Evolutionary conservation across 2,797 vertebrate genomes (phyloP).

Genomic region (Decapterus maruadsi): DNA sequence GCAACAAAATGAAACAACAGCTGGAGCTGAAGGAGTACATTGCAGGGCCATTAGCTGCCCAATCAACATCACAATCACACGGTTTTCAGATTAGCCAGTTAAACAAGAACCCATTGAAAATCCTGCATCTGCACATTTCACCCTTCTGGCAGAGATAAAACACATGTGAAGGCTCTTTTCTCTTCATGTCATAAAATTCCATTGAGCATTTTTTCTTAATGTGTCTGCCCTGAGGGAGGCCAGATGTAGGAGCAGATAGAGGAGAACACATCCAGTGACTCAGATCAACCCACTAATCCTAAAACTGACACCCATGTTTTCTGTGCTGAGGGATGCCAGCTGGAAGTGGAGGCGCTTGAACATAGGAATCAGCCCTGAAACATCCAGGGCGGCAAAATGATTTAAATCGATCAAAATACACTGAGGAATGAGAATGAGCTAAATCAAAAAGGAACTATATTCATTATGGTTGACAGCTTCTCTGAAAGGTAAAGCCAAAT

Average conservation of each 20-base stretch:
- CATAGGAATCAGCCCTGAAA: slow-evolving; percentile 11
- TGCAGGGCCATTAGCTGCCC: slow-evolving; percentile 1
- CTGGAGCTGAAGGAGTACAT: slow-evolving; percentile 5
- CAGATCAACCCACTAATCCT: slow-evolving; percentile 22
- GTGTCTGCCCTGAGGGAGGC: slow-evolving; percentile 30
- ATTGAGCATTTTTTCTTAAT: slow-evolving; percentile 31
- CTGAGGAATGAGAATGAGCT: not conserved
- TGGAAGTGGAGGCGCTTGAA: not conserved
- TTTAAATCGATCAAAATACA: slow-evolving; percentile 12
- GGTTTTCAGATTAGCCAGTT: slow-evolving; percentile 18
- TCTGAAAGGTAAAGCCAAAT: not conserved
- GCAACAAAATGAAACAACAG: slow-evolving; percentile 18
- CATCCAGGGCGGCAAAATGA: slow-evolving; percentile 2
- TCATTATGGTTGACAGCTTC: not conserved
- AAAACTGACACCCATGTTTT: slow-evolving; percentile 17
- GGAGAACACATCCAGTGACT: slow-evolving; percentile 24
- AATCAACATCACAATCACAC: slow-evolving; percentile 9
- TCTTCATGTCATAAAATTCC: slow-evolving; percentile 31
- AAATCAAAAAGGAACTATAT: not conserved
- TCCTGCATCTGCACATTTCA: slow-evolving; percentile 23
- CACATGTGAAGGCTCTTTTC: slow-evolving; percentile 16
- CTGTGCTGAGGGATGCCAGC: slow-evolving; percentile 1
- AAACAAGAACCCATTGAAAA: slow-evolving; percentile 10
- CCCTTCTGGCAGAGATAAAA: slow-evolving; percentile 19
- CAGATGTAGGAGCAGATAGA: slow-evolving; percentile 40